Evolutionary conservation across 1,140 invertebrate species (phyloP).

Genomic region (Caligus rogercresseyi): DNA sequence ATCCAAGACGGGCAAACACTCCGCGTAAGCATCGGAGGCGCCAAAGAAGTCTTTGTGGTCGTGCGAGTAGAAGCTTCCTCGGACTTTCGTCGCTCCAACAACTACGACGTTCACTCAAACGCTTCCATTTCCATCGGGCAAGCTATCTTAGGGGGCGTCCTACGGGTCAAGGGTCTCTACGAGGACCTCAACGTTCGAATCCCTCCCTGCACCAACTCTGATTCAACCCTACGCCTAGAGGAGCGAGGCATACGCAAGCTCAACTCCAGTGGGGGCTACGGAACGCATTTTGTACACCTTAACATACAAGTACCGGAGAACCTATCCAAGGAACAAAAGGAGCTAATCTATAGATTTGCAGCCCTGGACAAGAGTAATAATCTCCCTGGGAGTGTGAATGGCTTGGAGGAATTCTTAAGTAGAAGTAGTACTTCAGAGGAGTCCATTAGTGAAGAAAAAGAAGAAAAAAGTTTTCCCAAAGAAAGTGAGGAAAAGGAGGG

Average conservation of each 20-base stretch:
- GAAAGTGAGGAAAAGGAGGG: background rate
- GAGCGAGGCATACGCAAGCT: background rate
- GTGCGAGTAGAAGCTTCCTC: conserved; percentile 4
- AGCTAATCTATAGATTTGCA: background rate
- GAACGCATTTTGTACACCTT: conserved; percentile 9
- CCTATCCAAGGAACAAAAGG: background rate
- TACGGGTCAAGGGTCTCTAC: conserved; percentile 13
- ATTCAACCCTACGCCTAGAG: background rate
- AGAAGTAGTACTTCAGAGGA: too few relatives aligned
- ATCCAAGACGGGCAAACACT: conserved; percentile 16
- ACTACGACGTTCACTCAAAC: conserved; percentile 11
- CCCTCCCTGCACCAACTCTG: conserved; percentile 1
- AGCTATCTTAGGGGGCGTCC: conserved; percentile 9
- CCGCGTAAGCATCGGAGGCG: conserved; percentile 2
- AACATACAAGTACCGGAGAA: background rate
- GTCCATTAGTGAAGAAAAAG: background rate
- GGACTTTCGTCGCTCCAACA: background rate
- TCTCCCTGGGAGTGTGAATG: background rate
- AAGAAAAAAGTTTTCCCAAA: background rate
- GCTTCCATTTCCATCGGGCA: conserved; percentile 15
- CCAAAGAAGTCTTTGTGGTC: conserved; percentile 15
- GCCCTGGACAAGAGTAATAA: background rate
- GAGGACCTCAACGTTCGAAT: conserved; percentile 16
- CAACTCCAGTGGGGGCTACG: background rate
- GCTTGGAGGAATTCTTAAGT: background rate